A percentile compares a stretch with the other conserved stretches of the same genome.
These are phyloP conservation scores for Platysteira castanea DNA, from an alignment of 2,113 vertebrate genomes.

Conservation along the genomic window DNA sequence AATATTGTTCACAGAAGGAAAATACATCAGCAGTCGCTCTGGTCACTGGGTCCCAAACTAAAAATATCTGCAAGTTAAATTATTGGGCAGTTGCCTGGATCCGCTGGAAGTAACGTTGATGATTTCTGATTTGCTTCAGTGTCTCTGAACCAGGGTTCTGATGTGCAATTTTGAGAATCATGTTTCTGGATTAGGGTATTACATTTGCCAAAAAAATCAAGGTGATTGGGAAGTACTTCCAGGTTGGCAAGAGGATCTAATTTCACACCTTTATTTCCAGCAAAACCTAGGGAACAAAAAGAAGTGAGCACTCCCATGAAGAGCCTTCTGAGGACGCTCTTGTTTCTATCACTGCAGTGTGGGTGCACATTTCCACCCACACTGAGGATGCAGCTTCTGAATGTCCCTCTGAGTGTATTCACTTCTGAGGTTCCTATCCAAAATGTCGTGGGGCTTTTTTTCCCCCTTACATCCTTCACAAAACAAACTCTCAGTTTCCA, in stretches of 20 bases:
- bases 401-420: neutral
- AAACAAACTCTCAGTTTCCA: neutral
- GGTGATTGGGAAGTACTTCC: neutral
- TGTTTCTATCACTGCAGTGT: neutral
- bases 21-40: neutral
- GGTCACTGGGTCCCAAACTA: neutral
- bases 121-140: neutral
- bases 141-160: neutral
- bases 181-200: neutral
- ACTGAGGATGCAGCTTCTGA: neutral
- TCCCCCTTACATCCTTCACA: neutral
- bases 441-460: neutral
- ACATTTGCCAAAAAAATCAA: neutral
- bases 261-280: neutral
- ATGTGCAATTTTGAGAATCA: neutral
- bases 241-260: neutral
- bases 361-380: neutral
- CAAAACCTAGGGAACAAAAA: neutral
- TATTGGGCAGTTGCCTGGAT: neutral
- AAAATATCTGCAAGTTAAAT: neutral
- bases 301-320: neutral
- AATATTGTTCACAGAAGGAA: neutral
- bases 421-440: neutral
- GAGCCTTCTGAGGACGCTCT: neutral
- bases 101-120: neutral